phyloP scores from a whole-genome alignment of 2,888 invertebrate species.

The Galeruca laticollis region DNA sequence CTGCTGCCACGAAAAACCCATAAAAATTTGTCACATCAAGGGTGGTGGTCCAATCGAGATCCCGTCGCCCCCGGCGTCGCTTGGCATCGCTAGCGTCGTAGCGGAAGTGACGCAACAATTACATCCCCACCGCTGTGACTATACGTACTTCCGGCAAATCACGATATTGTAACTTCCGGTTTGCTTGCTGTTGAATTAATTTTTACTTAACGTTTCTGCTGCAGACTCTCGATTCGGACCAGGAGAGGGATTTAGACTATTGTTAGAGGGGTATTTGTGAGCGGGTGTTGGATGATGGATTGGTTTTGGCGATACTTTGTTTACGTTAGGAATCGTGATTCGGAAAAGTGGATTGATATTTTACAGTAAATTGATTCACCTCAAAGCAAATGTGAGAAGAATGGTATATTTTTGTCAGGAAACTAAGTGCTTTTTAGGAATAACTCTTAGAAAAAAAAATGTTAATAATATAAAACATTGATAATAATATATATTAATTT shows the following conservation, averaged over 20 bases:
- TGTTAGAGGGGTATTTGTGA: neutral
- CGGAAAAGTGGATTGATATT: too few species aligned
- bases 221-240: slow-evolving; percentile 11
- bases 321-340: neutral
- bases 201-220: slow-evolving; percentile 34
- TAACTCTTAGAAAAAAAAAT: too few species aligned
- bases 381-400: too few species aligned
- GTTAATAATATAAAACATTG: too few species aligned
- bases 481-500: too few species aligned
- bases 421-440: too few species aligned
- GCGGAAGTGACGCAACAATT: slow-evolving; percentile 60
- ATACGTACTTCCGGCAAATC: slow-evolving; percentile 60
- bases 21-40: slow-evolving; percentile 65
- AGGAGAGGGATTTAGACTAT: neutral
- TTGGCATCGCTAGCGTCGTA: slow-evolving; percentile 38
- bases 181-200: slow-evolving; percentile 48
- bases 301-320: slow-evolving; percentile 1
- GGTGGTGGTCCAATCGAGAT: slow-evolving; percentile 55
- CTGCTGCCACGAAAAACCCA: slow-evolving; percentile 58
- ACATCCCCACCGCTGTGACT: slow-evolving; percentile 64
- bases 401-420: too few species aligned
- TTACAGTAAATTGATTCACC: too few species aligned
- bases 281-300: neutral
- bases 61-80: slow-evolving; percentile 40
- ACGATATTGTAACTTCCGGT: slow-evolving; percentile 56